Conservation (phyloP, 2,113 vertebrate species). For the Noctilio leporinus region DNA sequence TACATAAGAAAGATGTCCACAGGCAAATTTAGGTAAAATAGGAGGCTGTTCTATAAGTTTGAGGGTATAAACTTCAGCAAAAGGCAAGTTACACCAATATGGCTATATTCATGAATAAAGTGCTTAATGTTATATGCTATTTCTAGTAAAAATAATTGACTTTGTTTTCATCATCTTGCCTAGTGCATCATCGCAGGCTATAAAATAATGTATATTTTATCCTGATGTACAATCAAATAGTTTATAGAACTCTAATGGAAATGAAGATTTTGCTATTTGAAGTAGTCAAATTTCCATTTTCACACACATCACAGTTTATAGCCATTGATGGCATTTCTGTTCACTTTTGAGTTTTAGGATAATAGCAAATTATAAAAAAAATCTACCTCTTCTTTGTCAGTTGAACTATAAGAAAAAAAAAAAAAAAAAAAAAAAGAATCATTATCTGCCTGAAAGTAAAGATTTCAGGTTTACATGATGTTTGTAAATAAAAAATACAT, state of each 20-base stretch:
- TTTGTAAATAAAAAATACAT: slow-evolving; percentile 70
- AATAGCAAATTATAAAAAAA: slow-evolving; percentile 85
- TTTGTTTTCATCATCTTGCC: slow-evolving; percentile 77
- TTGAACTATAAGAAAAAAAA: slow-evolving; percentile 74
- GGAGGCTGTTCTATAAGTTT: neutral
- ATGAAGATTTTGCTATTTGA: slow-evolving; percentile 82
- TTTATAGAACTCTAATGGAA: slow-evolving; percentile 82
- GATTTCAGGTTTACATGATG: slow-evolving; percentile 71
- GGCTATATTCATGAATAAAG: slow-evolving; percentile 38
- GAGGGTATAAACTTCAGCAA: slow-evolving; percentile 21
- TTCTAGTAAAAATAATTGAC: slow-evolving; percentile 78
- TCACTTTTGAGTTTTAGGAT: slow-evolving; percentile 82
- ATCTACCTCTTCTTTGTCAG: slow-evolving; percentile 80
- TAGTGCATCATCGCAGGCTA: slow-evolving; percentile 62
- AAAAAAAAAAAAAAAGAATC: slow-evolving; percentile 65
- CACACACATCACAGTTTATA: slow-evolving; percentile 82
- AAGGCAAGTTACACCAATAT: neutral
- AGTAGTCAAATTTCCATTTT: slow-evolving; percentile 84
- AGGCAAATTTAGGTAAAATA: slow-evolving; percentile 2
- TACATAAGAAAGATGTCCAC: neutral
- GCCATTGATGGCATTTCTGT: slow-evolving; percentile 80
- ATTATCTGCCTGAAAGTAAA: slow-evolving; percentile 71
- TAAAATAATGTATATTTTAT: slow-evolving; percentile 70
- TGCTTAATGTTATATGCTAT: slow-evolving; percentile 64
- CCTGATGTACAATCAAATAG: slow-evolving; percentile 78